Base-by-base conservation (phyloP, 1,140 invertebrate species). In the Halesus radiatus region DNA sequence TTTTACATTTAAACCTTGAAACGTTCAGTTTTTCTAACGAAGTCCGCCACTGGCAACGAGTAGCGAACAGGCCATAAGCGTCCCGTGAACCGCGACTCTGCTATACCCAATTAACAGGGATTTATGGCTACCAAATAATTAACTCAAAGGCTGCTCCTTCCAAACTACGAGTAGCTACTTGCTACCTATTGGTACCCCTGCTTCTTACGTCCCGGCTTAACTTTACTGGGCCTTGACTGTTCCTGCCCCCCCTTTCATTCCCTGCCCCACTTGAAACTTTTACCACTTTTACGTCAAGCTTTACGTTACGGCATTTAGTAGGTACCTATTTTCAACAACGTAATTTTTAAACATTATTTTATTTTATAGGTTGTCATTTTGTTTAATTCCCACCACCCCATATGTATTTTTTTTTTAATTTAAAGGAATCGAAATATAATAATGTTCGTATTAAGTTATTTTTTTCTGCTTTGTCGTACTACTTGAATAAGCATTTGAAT, bases 71-170 rank as follows among this genome's bases (percentile, higher is more conserved):
- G 80, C 82, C 82, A 83, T 83, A 83, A 83, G 82, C 82, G 82
- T 81, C 82, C 80, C 77, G 79, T 81, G 82, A 83, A 83, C 82
- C 82, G 82, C 82, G 79, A 83, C 82, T 83, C 68, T 79, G 82
- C 82, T 81, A 83, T 83, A 83, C 82, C 82, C 82, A 83, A 83
- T 83, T 83, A 83, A 83, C 82, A 81, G 79, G 82, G 82, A 83
- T 83, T 83, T 83, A 83, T 83, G 79, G 82, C 79, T 81, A 83
- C 82, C 82, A 83, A 83, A 83, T 83, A 83, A 83, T 83, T 83
- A 83, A 83, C 82, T 83, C 80, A 83, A 81, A 74, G 79, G 78
- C 82, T 56, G 72, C 70, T 79, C 66, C 80, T 79, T 79, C 66
- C 76, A 60, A 64, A 62, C 37, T 13, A n/a, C 62, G 62, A 50